Evolutionary conservation across 2,797 vertebrate genomes (phyloP), one percentile per base, ranked within the genome.

Genomic region (Sebastes minor): DNA sequence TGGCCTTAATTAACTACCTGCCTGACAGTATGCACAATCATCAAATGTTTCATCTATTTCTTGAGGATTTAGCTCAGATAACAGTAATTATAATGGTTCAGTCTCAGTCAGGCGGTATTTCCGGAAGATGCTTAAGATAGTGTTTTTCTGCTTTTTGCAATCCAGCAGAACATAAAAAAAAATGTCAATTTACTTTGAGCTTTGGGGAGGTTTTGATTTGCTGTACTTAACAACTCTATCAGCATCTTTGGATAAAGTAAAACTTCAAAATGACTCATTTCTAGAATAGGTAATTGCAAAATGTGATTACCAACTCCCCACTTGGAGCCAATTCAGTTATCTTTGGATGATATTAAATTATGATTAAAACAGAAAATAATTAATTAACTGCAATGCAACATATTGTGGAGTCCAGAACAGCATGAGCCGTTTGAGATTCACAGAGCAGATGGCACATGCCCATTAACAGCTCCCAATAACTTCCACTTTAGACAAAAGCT

Each of bases 391-490:
- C 56, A 68, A 46, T 18, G 67, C 60, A 78, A 77, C 25, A 74
- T 66, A 67, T 23, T 59, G 73, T 61, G 5, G 23, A 49, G 23
- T 74, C 12, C 23, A 70, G 52, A 76, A 56, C 53, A 69, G n/a
- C 65, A 56, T 52, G 69, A 71, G 71, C 56, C 23, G 61, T 60
- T 60, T 71, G 71, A 57, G 70, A 75, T 73, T 49, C 32, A 71
- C 60, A 57, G 38, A 74, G 59, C 83, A 87, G 81, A 89, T 89
- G 83, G 85, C 57, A 74, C 63, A 70, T 72, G 72, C 28, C 28
- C 72, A 81, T 69, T 64, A 42, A 77, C 27, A 60, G 35, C 55
- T 71, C 32, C 30, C 66, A 76, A 53, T 70, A 82, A 86, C 78
- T 82, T 84, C 46, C 22, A 74, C 55, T 86, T 82, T 33, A 25